These are phyloP conservation scores for Tadarida brasiliensis DNA, from an alignment of 2,797 vertebrate genomes.

Conservation along the genomic window DNA sequence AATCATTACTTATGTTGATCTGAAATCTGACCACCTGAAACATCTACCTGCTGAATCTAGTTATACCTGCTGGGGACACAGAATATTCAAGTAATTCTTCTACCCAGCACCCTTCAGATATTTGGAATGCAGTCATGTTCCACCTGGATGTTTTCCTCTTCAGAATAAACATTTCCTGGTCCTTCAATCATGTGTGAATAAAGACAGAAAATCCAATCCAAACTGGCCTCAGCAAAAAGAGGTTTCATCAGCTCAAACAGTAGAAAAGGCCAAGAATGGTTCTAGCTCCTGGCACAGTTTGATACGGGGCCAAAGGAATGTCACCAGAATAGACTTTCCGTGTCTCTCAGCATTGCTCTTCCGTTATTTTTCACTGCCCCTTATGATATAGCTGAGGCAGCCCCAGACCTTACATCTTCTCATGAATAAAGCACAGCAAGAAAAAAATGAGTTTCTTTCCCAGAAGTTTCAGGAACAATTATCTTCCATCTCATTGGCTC, in stretches of 20 bases:
- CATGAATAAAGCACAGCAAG: not conserved
- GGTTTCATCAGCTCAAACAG: not conserved
- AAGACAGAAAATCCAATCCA: slow-evolving; percentile 11
- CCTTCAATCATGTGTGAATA: not conserved
- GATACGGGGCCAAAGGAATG: not conserved
- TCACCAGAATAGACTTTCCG: not conserved
- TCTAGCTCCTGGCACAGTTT: not conserved
- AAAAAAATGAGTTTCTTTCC: slow-evolving; percentile 30
- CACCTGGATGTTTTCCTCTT: not conserved
- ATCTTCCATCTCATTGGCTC: not conserved
- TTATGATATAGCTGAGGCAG: not conserved
- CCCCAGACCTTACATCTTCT: not conserved
- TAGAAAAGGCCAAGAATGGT: not conserved
- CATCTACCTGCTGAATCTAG: not conserved
- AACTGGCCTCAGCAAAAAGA: not conserved
- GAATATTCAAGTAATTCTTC: slow-evolving; percentile 30
- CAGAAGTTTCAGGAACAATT: not conserved
- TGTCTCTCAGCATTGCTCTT: not conserved
- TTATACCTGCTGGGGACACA: not conserved
- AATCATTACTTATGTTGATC: not conserved
- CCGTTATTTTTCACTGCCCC: not conserved
- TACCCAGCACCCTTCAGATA: not conserved
- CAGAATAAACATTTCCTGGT: slow-evolving; percentile 22
- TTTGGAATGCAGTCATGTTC: not conserved
- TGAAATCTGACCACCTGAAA: slow-evolving; percentile 35